Conservation (phyloP, 2,113 vertebrate genomes). For the Ginglymostoma cirratum region DNA sequence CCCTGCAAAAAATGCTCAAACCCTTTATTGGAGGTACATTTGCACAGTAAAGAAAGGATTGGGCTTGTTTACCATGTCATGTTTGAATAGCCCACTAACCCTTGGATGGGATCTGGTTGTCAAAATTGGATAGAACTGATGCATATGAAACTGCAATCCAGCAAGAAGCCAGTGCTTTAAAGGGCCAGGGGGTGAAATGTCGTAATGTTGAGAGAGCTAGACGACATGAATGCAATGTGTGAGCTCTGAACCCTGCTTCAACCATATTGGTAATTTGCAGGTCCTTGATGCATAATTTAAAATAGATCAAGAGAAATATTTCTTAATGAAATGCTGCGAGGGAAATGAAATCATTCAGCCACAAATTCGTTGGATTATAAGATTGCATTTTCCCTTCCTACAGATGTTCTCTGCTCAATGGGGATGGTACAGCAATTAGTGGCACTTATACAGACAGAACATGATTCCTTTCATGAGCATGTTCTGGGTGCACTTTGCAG, state of each 20-base stretch:
- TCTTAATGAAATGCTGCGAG: too few species aligned
- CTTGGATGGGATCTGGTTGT: background rate
- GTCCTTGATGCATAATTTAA: background rate
- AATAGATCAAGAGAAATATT: background rate
- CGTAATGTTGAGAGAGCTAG: background rate
- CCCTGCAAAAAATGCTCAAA: background rate
- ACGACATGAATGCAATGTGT: too few species aligned
- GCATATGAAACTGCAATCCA: background rate
- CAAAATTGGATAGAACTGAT: background rate
- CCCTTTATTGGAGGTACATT: background rate
- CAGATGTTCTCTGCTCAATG: constrained; percentile 75
- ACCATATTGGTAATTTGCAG: background rate
- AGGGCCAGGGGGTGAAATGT: background rate
- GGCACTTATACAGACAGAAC: constrained; percentile 56
- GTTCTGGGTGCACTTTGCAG: constrained; percentile 75
- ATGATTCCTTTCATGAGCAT: constrained; percentile 62
- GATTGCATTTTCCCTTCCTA: background rate
- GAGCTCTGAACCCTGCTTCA: background rate
- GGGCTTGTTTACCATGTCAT: background rate
- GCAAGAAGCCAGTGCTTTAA: background rate
- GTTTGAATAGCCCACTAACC: background rate
- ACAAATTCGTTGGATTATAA: background rate
- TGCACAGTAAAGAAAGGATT: background rate
- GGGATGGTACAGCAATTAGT: constrained; percentile 84
- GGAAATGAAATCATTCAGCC: background rate